Evolutionary conservation across 2,797 vertebrate genomes (phyloP), one percentile per base, ranked within the genome.

Genomic region (Streptopelia turtur): DNA sequence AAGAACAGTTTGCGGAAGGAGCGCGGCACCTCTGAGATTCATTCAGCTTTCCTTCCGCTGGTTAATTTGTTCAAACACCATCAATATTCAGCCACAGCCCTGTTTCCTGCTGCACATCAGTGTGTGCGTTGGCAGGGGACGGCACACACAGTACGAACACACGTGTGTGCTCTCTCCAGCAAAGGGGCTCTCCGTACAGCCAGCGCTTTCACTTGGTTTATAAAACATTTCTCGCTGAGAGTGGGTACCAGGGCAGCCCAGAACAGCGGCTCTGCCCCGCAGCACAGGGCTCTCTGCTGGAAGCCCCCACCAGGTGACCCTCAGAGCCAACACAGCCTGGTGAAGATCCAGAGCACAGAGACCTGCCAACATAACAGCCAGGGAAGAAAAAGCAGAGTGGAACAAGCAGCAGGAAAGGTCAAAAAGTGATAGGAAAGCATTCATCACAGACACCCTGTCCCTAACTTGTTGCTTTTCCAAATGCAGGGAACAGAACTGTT

Each of bases 1-100:
- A 76, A 84, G 93, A 87, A 41, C 50, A 60, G 87, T 68, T 81
- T 90, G 93, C 14, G 17, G 83, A 61, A 96, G 82, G 55, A 82
- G 74, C 0, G 75, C 75, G 69, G 88, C 85, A 86, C 90, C 82
- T 83, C 87, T 18, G 85, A 90, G 93, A 91, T 76, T 94, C 84
- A 39, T 72, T 85, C 95, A 87, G 95, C 95, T 90, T 39, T 71
- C 83, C 86, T 96, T 96, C 94, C 53, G 16, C 83, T 71, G 75
- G 37, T 83, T 95, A 90, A 93, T 85, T 85, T 95, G 59, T 50
- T 94, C 95, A 87, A 96, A 93, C 61, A 12, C 35, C 81, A 93
- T 89, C 91, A 90, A 78, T 94, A 89, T 93, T 95, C 87, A 85
- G 5, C 43, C 80, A 87, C 55, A 90, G 68, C 65, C 31, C 50